Evolutionary conservation across 2,797 vertebrate species (phyloP).

Genomic region (Lacerta bilineata): DNA sequence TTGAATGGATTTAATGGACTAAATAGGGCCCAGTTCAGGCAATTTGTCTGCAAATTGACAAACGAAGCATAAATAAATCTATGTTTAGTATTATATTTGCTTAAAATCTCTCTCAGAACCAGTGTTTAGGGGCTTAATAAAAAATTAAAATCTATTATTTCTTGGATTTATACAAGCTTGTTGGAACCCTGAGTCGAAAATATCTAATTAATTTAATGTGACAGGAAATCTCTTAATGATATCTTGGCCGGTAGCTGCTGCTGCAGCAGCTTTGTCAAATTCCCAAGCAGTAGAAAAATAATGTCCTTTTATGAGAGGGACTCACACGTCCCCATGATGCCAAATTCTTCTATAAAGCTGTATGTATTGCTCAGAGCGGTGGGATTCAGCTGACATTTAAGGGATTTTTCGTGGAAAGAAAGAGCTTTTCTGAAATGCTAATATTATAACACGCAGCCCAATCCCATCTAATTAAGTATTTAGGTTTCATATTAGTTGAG

Average conservation of each 20-base stretch:
- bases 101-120: not conserved
- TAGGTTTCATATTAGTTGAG: conserved; percentile 28
- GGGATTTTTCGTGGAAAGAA: conserved; percentile 10
- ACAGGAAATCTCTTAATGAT: conserved; percentile 46
- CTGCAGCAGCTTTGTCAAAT: conserved; percentile 36
- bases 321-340: conserved; percentile 19
- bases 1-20: not conserved
- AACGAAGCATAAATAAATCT: conserved; percentile 11
- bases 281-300: conserved; percentile 34
- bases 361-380: conserved; percentile 31
- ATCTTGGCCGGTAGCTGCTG: conserved; percentile 40
- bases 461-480: conserved; percentile 46
- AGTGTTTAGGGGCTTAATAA: conserved; percentile 33
- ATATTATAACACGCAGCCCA: conserved; percentile 31
- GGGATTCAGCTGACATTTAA: conserved; percentile 49
- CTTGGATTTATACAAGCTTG: conserved; percentile 30
- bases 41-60: conserved; percentile 19
- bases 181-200: conserved; percentile 33
- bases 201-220: conserved; percentile 47
- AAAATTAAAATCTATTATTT: conserved; percentile 47
- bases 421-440: conserved; percentile 37
- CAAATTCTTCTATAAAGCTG: conserved; percentile 33
- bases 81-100: conserved; percentile 22
- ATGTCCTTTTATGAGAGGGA: conserved; percentile 27
- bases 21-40: not conserved